Percentiles rank a stretch among this genome's conserved stretches.
Evolutionary conservation across 1,140 invertebrate species (phyloP).

Genomic region (Macrostomum lignano): DNA sequence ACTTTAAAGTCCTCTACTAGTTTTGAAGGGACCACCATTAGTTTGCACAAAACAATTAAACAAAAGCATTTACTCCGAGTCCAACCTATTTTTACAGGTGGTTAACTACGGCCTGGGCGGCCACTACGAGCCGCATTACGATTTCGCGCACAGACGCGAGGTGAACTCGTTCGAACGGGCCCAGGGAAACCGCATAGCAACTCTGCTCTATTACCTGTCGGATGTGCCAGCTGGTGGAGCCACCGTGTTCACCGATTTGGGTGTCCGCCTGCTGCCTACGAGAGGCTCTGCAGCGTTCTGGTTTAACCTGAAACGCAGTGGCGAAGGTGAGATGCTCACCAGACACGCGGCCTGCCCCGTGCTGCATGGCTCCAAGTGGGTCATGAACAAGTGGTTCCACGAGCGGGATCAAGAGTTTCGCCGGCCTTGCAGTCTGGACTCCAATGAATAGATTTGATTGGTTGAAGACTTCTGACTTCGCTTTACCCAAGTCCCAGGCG

Average conservation of each 20-base stretch:
- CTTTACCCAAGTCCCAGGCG: too few species aligned
- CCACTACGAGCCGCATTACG: constrained; percentile 95
- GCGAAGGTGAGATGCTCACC: constrained; percentile 67
- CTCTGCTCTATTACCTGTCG: constrained; percentile 70
- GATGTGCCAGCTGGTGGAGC: constrained; percentile 76
- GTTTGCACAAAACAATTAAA: too few species aligned
- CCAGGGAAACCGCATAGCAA: constrained; percentile 61
- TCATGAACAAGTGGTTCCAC: constrained; percentile 90
- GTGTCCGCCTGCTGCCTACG: constrained; percentile 46
- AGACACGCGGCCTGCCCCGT: constrained; percentile 89
- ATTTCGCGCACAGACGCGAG: constrained; percentile 58
- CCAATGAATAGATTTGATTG: constrained; percentile 5
- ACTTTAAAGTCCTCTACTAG: too few species aligned
- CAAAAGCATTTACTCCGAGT: too few species aligned
- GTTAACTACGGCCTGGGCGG: constrained; percentile 97
- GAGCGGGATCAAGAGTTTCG: constrained; percentile 66
- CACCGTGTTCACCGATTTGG: constrained; percentile 65
- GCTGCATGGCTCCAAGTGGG: constrained; percentile 77
- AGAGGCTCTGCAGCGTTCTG: constrained; percentile 75
- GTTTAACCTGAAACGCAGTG: constrained; percentile 65
- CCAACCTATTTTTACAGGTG: too few species aligned
- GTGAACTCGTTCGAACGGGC: constrained; percentile 47
- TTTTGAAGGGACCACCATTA: too few species aligned
- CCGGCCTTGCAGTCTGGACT: constrained; percentile 39
- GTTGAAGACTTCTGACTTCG: too few species aligned